Percentiles rank a stretch among this genome's conserved stretches.
Conservation (phyloP, 2,888 invertebrate genomes). For the Ectropis crepuscularia region DNA sequence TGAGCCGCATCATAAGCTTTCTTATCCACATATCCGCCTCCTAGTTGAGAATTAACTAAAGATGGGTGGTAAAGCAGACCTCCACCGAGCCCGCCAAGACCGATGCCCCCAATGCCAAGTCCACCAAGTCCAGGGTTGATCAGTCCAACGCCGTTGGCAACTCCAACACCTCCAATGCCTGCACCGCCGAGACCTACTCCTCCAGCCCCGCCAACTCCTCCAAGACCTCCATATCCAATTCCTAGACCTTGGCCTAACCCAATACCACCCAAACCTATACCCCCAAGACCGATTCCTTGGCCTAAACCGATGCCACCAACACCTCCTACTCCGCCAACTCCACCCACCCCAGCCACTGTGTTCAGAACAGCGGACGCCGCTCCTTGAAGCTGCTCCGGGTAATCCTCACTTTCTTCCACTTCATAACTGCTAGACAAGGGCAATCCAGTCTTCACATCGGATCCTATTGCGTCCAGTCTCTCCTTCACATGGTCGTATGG, state of each 20-base stretch:
- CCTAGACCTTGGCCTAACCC: slow-evolving; percentile 50
- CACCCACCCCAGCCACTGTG: slow-evolving; percentile 66
- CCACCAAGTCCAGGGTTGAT: slow-evolving; percentile 54
- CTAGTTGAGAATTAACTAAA: slow-evolving; percentile 68
- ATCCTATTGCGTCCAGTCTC: slow-evolving; percentile 65
- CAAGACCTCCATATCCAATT: slow-evolving; percentile 47
- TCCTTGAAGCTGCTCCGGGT: slow-evolving; percentile 77
- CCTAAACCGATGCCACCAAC: slow-evolving; percentile 41
- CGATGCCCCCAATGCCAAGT: slow-evolving; percentile 49
- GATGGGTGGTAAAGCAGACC: slow-evolving; percentile 72
- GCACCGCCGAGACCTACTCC: slow-evolving; percentile 52
- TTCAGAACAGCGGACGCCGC: slow-evolving; percentile 74
- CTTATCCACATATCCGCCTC: slow-evolving; percentile 82
- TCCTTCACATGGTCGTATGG: slow-evolving; percentile 79
- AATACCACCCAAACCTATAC: slow-evolving; percentile 52
- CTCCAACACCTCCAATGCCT: slow-evolving; percentile 52
- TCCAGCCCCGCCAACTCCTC: slow-evolving; percentile 50
- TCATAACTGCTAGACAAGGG: slow-evolving; percentile 82
- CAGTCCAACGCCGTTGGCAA: slow-evolving; percentile 54
- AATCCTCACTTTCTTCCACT: slow-evolving; percentile 85
- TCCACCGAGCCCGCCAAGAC: slow-evolving; percentile 56
- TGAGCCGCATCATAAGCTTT: slow-evolving; percentile 84
- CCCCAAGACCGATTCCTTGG: slow-evolving; percentile 45
- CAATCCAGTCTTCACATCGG: slow-evolving; percentile 65
- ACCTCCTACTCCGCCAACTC: slow-evolving; percentile 54